Conservation (phyloP, 2,113 vertebrate genomes). For the Bostrychus sinensis region DNA sequence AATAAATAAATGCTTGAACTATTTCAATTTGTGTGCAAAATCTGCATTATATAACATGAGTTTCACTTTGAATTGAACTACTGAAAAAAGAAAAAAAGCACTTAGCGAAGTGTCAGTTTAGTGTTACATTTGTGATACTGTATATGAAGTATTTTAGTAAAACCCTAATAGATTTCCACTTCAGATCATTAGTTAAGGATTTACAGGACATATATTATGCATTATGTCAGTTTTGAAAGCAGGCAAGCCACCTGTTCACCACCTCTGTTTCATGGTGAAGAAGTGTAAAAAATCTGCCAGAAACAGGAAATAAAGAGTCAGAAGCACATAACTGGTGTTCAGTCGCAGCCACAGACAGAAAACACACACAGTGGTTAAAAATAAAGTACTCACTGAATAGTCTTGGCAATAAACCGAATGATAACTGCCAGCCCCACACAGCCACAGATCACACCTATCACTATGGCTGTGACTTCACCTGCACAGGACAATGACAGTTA, state of each 20-base stretch:
- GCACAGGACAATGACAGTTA: neutral
- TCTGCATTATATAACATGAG: too few species aligned
- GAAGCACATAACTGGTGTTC: neutral
- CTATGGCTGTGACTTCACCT: constrained; percentile 81
- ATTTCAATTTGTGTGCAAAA: too few species aligned
- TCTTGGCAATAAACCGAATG: constrained; percentile 77
- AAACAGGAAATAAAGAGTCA: constrained; percentile 54
- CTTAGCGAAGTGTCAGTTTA: neutral
- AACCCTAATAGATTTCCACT: neutral
- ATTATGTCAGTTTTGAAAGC: constrained; percentile 54
- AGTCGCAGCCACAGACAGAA: neutral
- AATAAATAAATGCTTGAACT: too few species aligned
- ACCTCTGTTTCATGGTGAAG: constrained; percentile 66
- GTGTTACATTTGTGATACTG: neutral
- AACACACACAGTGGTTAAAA: neutral
- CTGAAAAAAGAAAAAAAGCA: too few species aligned
- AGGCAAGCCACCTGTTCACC: constrained; percentile 75
- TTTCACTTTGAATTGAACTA: too few species aligned
- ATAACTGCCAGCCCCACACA: constrained; percentile 77
- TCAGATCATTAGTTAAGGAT: constrained; percentile 17
- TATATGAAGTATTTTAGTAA: neutral
- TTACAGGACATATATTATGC: constrained; percentile 14
- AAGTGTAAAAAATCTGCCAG: constrained; percentile 74
- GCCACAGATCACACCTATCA: constrained; percentile 78
- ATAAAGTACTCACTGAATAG: constrained; percentile 71